phyloP scores from a whole-genome alignment of 2,113 vertebrate species.

The Rhombomys opimus region DNA sequence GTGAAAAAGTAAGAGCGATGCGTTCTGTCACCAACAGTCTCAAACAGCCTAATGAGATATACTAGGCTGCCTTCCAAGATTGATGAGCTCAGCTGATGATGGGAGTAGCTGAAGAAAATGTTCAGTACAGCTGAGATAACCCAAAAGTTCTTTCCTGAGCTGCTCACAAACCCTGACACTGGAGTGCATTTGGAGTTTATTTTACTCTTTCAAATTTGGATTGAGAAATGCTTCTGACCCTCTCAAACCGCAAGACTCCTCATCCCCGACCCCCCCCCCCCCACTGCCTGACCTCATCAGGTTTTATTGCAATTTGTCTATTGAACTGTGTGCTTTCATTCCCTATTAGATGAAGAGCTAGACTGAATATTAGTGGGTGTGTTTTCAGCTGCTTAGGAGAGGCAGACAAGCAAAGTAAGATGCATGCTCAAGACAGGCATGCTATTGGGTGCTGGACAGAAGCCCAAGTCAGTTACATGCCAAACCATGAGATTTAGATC shows the following conservation, averaged over 20 bases:
- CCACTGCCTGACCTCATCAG: conserved; percentile 46
- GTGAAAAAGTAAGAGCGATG: conserved; percentile 67
- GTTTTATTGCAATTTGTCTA: conserved; percentile 19
- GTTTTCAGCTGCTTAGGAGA: conserved; percentile 22
- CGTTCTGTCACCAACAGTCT: conserved; percentile 68
- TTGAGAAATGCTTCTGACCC: conserved; percentile 30
- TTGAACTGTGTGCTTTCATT: conserved; percentile 30
- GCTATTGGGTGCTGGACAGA: background rate
- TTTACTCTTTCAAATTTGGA: conserved; percentile 48
- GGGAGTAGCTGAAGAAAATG: conserved; percentile 76
- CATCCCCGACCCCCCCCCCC: background rate
- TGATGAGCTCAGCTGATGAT: conserved; percentile 66
- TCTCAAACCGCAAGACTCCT: conserved; percentile 41
- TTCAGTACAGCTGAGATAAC: conserved; percentile 73
- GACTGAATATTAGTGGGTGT: background rate
- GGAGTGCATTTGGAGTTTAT: conserved; percentile 65
- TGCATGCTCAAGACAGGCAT: background rate
- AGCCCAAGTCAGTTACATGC: background rate
- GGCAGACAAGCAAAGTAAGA: background rate
- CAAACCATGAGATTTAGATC: background rate
- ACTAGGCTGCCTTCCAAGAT: conserved; percentile 69
- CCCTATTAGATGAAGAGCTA: conserved; percentile 19
- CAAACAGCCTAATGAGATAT: conserved; percentile 72
- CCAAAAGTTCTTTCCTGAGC: conserved; percentile 45
- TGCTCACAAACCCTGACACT: conserved; percentile 45